Base-by-base conservation (phyloP, 1,140 invertebrate species). In the Macrostomum lignano region DNA sequence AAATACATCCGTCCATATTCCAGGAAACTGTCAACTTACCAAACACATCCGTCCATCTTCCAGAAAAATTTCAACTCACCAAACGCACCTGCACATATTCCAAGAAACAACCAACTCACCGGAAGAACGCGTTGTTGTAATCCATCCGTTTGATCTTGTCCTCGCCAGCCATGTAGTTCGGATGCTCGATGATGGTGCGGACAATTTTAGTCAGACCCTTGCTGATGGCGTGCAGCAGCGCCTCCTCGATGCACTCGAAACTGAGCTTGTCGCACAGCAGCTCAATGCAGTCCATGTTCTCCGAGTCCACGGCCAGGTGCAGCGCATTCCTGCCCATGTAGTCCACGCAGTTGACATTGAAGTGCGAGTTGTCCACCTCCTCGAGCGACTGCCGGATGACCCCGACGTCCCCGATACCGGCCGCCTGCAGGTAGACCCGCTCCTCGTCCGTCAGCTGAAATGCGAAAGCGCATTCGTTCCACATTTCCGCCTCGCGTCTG, bases 131-230 rank as follows among this genome's bases (percentile, higher is more conserved):
- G 19, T 33, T 33, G 13, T 33, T 33, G 19, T 13, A 13, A 25
- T 17, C 49, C 21, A 48, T 44, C 22, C 42, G 43, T 28, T 46
- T 42, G 31, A 51, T 41, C 33, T 44, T 46, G 33, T 53, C 50
- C 37, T 52, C 50, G 4, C 49, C 48, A 7, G 47, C 51, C 42
- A 51, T 55, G 36, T 49, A 52, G 30, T 45, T 51, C 3, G 40
- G 40, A 65, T 72, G 74, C 41, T 74, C 67, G 25, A 82, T 49
- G 1, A 81, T 58, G 2, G 76, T 55, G 54, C 81, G 75, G 0
- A 81, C 76, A 2, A 71, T 75, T 52, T 82, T 76, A 7, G 81
- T 74, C 44, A 75, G 21, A 17, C 32, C 36, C 19, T 39, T 39
- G 21, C 30, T 39, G 3, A 40, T 39, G 5, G 39, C 37, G 21